These are phyloP conservation scores for Andrena chrysosceles DNA, from an alignment of 2,888 invertebrate species.

Conservation along the genomic window DNA sequence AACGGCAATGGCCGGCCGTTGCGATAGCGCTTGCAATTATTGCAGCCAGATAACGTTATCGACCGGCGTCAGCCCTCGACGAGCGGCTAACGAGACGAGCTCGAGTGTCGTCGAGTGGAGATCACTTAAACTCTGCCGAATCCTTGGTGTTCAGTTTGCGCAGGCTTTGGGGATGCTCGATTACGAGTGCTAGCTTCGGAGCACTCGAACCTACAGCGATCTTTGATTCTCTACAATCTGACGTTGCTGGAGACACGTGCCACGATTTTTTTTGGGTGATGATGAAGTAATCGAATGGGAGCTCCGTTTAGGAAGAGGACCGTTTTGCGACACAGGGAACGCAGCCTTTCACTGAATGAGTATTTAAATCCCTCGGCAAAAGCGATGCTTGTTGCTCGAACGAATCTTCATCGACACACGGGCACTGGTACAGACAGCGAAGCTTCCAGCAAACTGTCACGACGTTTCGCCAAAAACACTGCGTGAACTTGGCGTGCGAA, in stretches of 20 bases:
- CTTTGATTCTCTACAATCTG: no score
- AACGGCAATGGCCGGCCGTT: conserved; percentile 31
- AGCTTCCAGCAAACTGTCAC: not conserved
- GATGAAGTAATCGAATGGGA: no score
- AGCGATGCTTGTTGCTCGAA: no score
- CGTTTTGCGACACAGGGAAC: no score
- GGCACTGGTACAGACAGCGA: not conserved
- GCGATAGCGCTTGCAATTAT: conserved; percentile 37
- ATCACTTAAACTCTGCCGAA: not conserved
- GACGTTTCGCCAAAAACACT: no score
- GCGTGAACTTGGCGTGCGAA: not conserved
- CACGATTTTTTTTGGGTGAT: no score
- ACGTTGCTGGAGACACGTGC: no score
- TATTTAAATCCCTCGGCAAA: no score
- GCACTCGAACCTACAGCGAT: no score
- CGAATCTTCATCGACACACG: not conserved
- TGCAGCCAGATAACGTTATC: conserved; percentile 57
- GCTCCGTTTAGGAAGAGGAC: no score
- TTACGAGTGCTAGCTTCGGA: no score
- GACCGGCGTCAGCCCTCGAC: conserved; percentile 41
- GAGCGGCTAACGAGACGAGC: conserved; percentile 36
- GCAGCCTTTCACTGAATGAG: no score
- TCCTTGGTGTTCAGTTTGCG: not conserved
- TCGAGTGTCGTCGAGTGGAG: conserved; percentile 19
- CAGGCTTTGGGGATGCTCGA: not conserved